Conservation (phyloP, 2,888 invertebrate species). For the Lymantria monacha region DNA sequence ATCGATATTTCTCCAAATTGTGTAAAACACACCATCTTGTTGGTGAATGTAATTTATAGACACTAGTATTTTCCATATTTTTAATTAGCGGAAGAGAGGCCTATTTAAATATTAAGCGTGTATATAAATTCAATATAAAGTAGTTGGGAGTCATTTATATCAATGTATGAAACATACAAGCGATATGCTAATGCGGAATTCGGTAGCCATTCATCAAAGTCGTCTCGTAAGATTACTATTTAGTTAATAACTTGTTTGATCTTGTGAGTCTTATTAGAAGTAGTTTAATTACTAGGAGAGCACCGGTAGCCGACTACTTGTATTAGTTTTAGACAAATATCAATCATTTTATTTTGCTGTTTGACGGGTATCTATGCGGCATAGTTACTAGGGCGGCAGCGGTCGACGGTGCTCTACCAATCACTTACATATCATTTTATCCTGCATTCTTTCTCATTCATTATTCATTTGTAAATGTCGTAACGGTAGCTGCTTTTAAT, state of each 20-base stretch:
- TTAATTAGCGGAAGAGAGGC: not conserved
- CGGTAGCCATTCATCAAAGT: conserved; percentile 28
- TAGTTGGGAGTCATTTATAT: not conserved
- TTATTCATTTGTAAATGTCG: conserved; percentile 74
- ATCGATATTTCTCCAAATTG: not conserved
- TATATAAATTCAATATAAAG: not conserved
- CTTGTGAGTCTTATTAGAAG: conserved; percentile 31
- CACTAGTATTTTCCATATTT: not conserved
- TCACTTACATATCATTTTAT: conserved; percentile 54
- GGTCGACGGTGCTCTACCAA: conserved; percentile 39
- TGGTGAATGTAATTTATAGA: not conserved
- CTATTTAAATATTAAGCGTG: not conserved
- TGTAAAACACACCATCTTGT: not conserved
- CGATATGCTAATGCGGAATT: conserved; percentile 31
- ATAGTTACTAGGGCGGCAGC: conserved; percentile 28
- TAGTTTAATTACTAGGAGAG: conserved; percentile 38
- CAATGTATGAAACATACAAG: not conserved
- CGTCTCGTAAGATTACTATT: conserved; percentile 28
- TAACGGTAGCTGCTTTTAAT: conserved; percentile 51
- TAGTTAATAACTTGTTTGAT: conserved; percentile 15
- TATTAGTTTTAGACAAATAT: conserved; percentile 62
- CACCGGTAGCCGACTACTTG: conserved; percentile 63
- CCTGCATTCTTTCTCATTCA: conserved; percentile 63
- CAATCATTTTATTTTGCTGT: conserved; percentile 59
- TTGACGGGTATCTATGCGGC: conserved; percentile 48